Conservation (phyloP, 2,888 invertebrate genomes). For the Saturnia pavonia region DNA sequence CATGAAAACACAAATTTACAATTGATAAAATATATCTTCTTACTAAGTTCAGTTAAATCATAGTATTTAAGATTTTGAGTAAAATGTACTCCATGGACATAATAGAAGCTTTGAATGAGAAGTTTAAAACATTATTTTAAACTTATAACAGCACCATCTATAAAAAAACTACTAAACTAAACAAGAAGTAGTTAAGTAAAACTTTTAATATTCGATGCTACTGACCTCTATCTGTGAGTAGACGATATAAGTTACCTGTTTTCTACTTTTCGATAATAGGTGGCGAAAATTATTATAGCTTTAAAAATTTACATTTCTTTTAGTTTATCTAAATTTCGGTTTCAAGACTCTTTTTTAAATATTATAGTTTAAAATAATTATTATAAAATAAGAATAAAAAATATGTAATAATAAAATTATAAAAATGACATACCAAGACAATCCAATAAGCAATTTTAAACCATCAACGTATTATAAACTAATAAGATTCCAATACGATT, state of each 20-base stretch:
- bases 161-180: conserved; percentile 55
- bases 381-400: no score
- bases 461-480: not conserved
- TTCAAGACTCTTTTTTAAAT: not conserved
- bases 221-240: conserved; percentile 73
- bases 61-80: not conserved
- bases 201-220: conserved; percentile 46
- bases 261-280: conserved; percentile 51
- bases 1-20: no score
- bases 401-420: not conserved
- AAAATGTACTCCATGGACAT: not conserved
- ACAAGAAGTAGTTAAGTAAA: conserved; percentile 46
- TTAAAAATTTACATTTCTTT: not conserved
- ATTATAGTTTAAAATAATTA: not conserved
- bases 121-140: conserved; percentile 20
- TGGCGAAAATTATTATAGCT: conserved; percentile 44
- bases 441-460: not conserved
- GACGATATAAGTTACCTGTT: conserved; percentile 31
- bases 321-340: not conserved
- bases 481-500: conserved; percentile 26
- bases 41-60: not conserved
- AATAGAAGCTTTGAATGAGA: not conserved
- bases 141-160: conserved; percentile 62
- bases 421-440: not conserved
- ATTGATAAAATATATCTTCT: not conserved